Evolutionary conservation across 2,113 vertebrate genomes (phyloP).

Genomic region (Hepsetus odoe): DNA sequence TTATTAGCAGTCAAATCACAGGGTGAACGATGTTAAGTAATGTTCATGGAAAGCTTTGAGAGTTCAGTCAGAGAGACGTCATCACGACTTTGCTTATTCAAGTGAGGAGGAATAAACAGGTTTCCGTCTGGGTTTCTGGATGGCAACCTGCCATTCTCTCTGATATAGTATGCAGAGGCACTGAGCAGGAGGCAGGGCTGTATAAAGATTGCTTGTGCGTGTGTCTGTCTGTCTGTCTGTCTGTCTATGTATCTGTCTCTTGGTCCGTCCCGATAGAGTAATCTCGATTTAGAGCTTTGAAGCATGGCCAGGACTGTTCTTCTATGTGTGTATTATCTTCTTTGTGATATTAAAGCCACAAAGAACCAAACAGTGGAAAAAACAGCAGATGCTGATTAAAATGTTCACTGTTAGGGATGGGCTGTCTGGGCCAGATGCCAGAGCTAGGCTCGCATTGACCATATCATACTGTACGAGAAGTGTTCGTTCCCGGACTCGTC

Average conservation of each 20-base stretch:
- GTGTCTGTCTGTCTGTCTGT: neutral
- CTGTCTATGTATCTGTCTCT: neutral
- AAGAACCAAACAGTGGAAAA: conserved; percentile 31
- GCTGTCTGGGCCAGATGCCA: neutral
- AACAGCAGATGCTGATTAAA: conserved; percentile 38
- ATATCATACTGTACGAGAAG: neutral
- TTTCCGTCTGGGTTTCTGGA: neutral
- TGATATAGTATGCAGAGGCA: neutral
- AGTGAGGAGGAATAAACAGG: conserved; percentile 17
- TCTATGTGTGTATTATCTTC: neutral
- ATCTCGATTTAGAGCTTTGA: neutral
- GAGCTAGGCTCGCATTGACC: neutral
- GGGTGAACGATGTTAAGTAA: too few species aligned
- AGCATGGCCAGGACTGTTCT: neutral
- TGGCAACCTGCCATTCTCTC: conserved; percentile 7
- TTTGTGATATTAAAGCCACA: conserved; percentile 17
- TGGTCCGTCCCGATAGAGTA: neutral
- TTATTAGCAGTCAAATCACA: too few species aligned
- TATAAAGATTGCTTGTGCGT: neutral
- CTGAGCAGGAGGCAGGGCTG: neutral
- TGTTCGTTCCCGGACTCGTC: neutral
- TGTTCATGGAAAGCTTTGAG: neutral
- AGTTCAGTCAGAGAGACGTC: neutral
- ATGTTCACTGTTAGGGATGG: conserved; percentile 2
- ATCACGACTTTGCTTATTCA: neutral